Conservation (phyloP, 1,140 invertebrate genomes). For the Stegodyphus mimosarum region DNA sequence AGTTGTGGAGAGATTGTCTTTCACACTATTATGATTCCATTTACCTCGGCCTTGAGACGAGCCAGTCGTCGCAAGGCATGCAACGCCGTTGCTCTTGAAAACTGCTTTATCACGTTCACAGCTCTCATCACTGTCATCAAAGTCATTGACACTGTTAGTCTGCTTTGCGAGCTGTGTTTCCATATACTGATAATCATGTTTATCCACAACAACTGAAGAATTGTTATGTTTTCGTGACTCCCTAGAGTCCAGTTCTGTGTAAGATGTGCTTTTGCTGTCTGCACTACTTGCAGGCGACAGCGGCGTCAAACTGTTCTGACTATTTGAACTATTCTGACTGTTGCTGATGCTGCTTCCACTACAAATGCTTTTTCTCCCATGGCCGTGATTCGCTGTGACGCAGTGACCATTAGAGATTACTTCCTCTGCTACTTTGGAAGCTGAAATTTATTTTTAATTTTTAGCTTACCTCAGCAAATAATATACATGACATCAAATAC, state of each 20-base stretch:
- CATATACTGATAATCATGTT: conserved; percentile 64
- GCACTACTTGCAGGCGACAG: conserved; percentile 16
- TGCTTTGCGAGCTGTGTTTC: conserved; percentile 60
- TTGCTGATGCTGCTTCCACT: conserved; percentile 26
- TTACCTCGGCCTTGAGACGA: conserved; percentile 37
- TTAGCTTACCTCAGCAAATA: too few species aligned
- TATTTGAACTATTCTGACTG: conserved; percentile 12
- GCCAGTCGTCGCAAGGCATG: conserved; percentile 39
- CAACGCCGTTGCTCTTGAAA: conserved; percentile 52
- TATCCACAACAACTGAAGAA: conserved; percentile 61
- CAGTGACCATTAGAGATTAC: conserved; percentile 61
- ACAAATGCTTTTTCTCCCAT: conserved; percentile 53
- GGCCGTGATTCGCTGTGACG: conserved; percentile 45
- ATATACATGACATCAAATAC: too few species aligned
- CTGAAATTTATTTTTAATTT: not conserved
- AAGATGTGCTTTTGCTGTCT: conserved; percentile 33
- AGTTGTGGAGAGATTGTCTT: conserved; percentile 66
- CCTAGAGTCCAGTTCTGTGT: conserved; percentile 50
- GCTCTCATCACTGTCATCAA: conserved; percentile 68
- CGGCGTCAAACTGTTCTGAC: conserved; percentile 39
- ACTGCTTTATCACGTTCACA: conserved; percentile 55
- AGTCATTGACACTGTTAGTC: conserved; percentile 70
- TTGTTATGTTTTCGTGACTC: conserved; percentile 57
- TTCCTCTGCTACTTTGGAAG: conserved; percentile 57
- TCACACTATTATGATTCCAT: conserved; percentile 57